Conservation (phyloP, 1,140 invertebrate species). For the Coptotermes formosanus region DNA sequence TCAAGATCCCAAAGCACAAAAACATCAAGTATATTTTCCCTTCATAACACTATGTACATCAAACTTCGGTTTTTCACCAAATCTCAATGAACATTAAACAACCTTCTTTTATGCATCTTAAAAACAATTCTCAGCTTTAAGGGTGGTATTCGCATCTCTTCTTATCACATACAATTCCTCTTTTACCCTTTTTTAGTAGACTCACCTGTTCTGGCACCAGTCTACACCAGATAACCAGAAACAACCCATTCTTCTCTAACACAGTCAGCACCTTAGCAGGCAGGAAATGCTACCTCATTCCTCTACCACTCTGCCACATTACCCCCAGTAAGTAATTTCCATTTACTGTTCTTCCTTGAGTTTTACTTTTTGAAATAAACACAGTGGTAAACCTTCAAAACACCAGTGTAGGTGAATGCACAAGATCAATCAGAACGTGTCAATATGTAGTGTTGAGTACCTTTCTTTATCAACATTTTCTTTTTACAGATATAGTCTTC, state of each 20-base stretch:
- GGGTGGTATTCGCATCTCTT: neutral
- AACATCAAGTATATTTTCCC: neutral
- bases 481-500: no score
- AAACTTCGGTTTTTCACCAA: conserved; percentile 12
- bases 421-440: no score
- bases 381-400: no score
- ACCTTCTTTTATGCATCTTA: neutral
- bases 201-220: neutral
- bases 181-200: neutral
- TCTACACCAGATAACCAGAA: neutral
- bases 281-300: neutral
- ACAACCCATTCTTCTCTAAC: neutral
- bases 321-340: no score
- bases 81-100: neutral
- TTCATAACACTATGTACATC: neutral
- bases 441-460: no score
- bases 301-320: no score
- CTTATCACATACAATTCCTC: neutral
- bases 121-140: conserved; percentile 9
- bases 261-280: neutral
- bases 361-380: no score
- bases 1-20: neutral
- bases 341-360: no score
- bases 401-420: no score
- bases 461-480: no score